A percentile compares a stretch with the other conserved stretches of the same genome.
Evolutionary conservation across 2,113 vertebrate species (phyloP).

Genomic region (Aplodontia rufa): DNA sequence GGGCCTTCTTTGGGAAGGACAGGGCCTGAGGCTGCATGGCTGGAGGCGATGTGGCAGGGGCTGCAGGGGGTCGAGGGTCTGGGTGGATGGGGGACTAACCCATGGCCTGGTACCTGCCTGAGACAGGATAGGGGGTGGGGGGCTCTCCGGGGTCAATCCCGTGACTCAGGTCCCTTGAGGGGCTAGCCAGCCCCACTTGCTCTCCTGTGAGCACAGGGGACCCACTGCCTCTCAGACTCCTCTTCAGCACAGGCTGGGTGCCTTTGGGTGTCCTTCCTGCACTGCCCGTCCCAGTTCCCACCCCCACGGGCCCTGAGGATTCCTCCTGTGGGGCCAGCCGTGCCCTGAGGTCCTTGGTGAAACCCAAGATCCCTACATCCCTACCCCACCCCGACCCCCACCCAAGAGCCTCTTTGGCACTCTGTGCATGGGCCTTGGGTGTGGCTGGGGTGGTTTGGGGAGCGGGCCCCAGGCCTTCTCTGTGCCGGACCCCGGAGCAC

Average conservation of each 20-base stretch:
- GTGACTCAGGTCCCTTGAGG: background rate
- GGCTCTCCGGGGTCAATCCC: background rate
- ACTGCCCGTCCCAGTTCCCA: too few relatives aligned
- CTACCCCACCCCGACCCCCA: background rate
- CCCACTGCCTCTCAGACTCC: background rate
- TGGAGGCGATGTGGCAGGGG: background rate
- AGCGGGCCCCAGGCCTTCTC: background rate
- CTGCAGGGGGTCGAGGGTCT: background rate
- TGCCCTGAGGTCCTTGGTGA: fast-evolving
- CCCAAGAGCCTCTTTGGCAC: fast-evolving
- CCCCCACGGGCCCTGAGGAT: background rate
- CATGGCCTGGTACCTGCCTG: background rate
- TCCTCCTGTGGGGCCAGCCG: background rate
- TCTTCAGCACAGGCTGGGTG: background rate
- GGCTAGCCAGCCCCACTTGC: background rate
- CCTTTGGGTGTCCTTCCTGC: background rate
- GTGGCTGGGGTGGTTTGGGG: too few relatives aligned
- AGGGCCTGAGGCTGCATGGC: background rate
- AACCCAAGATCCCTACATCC: background rate
- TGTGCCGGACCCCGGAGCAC: background rate
- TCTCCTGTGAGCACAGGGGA: background rate
- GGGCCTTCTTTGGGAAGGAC: background rate
- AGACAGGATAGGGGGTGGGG: background rate
- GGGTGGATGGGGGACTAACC: fast-evolving
- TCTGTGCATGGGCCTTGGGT: background rate